phyloP scores from a whole-genome alignment of 2,113 vertebrate genomes.

The Megaceryle torquata region DNA sequence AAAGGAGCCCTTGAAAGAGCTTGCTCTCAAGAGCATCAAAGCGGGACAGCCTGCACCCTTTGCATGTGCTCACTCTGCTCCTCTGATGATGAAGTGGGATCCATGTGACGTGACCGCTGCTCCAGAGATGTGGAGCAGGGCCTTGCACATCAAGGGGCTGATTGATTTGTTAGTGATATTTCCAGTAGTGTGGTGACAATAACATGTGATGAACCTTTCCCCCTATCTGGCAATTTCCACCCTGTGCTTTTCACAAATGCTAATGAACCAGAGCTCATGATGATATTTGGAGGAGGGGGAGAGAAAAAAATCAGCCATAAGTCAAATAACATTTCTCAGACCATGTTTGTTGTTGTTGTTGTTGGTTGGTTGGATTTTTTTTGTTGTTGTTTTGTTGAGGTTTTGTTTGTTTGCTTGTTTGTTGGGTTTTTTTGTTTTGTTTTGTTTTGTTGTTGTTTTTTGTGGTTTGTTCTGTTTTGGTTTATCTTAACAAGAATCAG shows the following conservation, averaged over 20 bases:
- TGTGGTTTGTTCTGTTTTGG: background rate
- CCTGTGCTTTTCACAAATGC: background rate
- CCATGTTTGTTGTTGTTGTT: background rate
- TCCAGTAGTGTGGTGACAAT: constrained; percentile 9
- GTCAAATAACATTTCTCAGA: constrained; percentile 12
- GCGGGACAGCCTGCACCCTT: background rate
- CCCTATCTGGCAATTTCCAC: constrained; percentile 46
- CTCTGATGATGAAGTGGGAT: background rate
- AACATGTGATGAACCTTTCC: constrained; percentile 47
- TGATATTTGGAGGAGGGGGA: constrained; percentile 25
- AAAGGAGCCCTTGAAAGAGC: background rate
- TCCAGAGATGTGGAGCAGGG: background rate
- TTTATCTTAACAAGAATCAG: background rate
- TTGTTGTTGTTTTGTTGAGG: background rate
- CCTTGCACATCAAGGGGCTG: background rate
- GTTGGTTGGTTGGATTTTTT: background rate
- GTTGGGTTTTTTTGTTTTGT: background rate
- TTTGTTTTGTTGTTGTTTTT: background rate
- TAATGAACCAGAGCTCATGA: constrained; percentile 8
- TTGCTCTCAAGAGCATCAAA: background rate
- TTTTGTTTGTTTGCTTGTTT: background rate
- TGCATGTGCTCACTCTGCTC: background rate
- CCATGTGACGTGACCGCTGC: background rate
- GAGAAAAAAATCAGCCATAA: background rate
- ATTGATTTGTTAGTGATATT: constrained; percentile 24